Percentiles rank a stretch among this genome's conserved stretches.
These are phyloP conservation scores for Caenorhabditis wallacei DNA, from an alignment of 2,888 invertebrate genomes.

Conservation along the genomic window DNA sequence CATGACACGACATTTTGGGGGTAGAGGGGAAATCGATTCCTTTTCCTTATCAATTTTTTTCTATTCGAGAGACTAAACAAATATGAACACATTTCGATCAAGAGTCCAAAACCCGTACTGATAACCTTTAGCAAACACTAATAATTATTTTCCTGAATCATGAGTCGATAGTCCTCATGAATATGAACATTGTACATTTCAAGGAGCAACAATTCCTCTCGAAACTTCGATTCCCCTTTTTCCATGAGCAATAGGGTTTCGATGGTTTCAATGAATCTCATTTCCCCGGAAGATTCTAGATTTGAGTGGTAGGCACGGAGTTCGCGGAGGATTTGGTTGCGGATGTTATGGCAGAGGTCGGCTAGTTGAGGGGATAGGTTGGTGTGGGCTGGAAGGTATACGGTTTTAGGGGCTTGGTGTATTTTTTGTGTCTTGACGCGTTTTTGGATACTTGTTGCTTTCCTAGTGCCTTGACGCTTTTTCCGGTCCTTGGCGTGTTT, in stretches of 20 bases:
- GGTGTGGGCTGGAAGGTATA: conserved; percentile 4
- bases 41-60: too few relatives aligned
- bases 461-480: too few relatives aligned
- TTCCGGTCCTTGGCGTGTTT: too few relatives aligned
- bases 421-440: too few relatives aligned
- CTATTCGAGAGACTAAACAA: too few relatives aligned
- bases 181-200: conserved; percentile 43
- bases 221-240: conserved; percentile 24
- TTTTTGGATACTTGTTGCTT: too few relatives aligned
- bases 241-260: conserved; percentile 18
- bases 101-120: too few relatives aligned
- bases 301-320: conserved; percentile 9
- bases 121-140: neutral
- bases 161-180: conserved; percentile 32
- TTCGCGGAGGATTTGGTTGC: conserved; percentile 27
- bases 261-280: conserved; percentile 34
- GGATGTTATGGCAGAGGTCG: conserved; percentile 12
- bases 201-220: conserved; percentile 37
- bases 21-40: too few relatives aligned
- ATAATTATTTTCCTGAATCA: conserved; percentile 26
- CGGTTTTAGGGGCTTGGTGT: too few relatives aligned
- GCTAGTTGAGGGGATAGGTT: neutral
- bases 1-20: neutral
- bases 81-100: too few relatives aligned
- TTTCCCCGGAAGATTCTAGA: neutral